Evolutionary conservation across 1,140 invertebrate species (phyloP), one percentile per base, ranked within the genome.

Genomic region (Diprion similis): DNA sequence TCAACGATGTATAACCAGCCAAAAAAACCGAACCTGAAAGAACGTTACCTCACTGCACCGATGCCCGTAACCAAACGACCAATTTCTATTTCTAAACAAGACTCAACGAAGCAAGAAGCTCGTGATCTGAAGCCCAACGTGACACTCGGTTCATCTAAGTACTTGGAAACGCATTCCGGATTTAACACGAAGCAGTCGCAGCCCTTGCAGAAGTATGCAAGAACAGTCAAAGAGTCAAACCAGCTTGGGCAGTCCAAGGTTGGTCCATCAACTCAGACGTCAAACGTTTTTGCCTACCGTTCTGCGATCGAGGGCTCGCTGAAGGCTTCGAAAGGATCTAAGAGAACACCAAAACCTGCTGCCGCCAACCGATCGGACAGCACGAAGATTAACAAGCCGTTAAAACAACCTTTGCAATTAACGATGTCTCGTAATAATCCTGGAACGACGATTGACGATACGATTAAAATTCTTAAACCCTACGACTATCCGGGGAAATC

Each of bases 11-110:
- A 9, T 71, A 45, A 24, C 24, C 13, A n/a, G 24, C 11, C 9
- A 8, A 71, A 71, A 19, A 64, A 71, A 45, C 19, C 10, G 10
- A 48, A 59, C n/a, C 15, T 48, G 51, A 59, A 59, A 59, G n/a
- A 59, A 59, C 9, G 7, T 59, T 17, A 13, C 11, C n/a, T 17
- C 51, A 59, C 51, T 59, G 3, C n/a, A 59, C 51, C 51, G 9
- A 59, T 59, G 11, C n/a, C 51, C 51, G 51, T 59, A 17, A 17
- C 11, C n/a, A 59, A 59, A 59, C n/a, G 11, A 9, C 51, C n/a
- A 17, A 59, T 15, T 17, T 59, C 51, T 59, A 59, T 59, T 59
- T 59, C 11, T 59, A 59, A 59, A 59, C 51, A 59, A 59, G 51
- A 59, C 51, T 59, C 51, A 15, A 17, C n/a, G 51, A 59, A 59